phyloP scores from a whole-genome alignment of 2,888 invertebrate species.

The Thumatha senex region DNA sequence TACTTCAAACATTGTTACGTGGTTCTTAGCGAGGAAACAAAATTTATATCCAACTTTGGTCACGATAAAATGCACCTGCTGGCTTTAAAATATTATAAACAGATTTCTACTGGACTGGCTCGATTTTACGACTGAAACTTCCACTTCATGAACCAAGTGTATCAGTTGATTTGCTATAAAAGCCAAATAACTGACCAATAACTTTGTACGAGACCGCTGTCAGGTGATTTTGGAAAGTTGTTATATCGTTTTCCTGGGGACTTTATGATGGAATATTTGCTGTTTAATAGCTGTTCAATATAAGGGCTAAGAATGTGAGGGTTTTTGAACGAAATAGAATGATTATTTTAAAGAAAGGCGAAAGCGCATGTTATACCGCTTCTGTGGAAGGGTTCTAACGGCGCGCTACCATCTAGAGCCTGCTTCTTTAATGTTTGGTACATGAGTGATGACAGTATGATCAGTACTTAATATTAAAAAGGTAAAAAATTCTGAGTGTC shows the following conservation, averaged over 20 bases:
- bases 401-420: too few species aligned
- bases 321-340: too few species aligned
- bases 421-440: too few species aligned
- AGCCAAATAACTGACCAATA: slow-evolving; percentile 15
- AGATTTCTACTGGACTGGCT: slow-evolving; percentile 22
- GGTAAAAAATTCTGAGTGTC: too few species aligned
- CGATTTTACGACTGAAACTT: background rate
- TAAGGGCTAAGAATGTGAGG: too few species aligned
- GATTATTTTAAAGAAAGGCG: too few species aligned
- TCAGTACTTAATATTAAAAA: too few species aligned
- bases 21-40: slow-evolving; percentile 20
- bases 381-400: too few species aligned
- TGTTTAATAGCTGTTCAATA: background rate
- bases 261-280: slow-evolving; percentile 1
- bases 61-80: slow-evolving; percentile 43
- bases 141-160: background rate
- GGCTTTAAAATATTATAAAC: slow-evolving; percentile 38
- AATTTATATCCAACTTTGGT: slow-evolving; percentile 33
- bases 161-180: slow-evolving; percentile 6
- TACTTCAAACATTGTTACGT: slow-evolving; percentile 10
- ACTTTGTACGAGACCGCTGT: slow-evolving; percentile 13
- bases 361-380: too few species aligned
- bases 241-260: slow-evolving; percentile 4
- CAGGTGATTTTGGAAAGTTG: slow-evolving; percentile 19
- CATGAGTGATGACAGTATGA: too few species aligned